Base-by-base conservation (phyloP, 2,797 vertebrate genomes). In the Tragelaphus oryx region DNA sequence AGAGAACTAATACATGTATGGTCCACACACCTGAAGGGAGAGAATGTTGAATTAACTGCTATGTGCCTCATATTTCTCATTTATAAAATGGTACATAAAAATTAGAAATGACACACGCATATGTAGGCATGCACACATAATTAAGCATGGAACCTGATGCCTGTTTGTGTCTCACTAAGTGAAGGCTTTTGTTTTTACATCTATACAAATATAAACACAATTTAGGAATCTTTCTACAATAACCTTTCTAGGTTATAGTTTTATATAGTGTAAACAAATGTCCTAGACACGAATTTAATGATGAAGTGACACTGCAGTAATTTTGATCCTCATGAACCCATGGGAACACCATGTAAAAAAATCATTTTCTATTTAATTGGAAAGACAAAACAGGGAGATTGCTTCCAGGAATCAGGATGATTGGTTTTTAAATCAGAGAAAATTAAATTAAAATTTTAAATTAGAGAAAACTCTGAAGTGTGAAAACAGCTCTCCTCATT, bases 401-500 rank as follows among this genome's bases (percentile, higher is more conserved):
- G 79, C 22, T 75, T 93, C 74, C 17, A 79, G 71, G 91, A 93
- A 87, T 10, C 18, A n/a, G 4, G 37, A 87, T 30, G 59, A 75
- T 1, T 83, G 81, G 22, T 48, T 94, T 93, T 86, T 54, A 59
- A 96, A 91, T 76, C 68, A 80, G 78, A 54, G 78, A 54, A 54
- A 80, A 80, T 37, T 78, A 78, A 75, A 78, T 52, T 54, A 54
- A 80, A 80, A 54, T 80, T 80, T 80, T 80, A 80, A 54, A 80
- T 80, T 54, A 80, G 62, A 91, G 87, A 92, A 84, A 85, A 65
- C 22, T 60, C n/a, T 37, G 9, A 95, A 91, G 62, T 96, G 76
- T 89, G 95, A 89, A 91, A 91, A 96, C 50, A 91, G 68, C 62
- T 87, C 48, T 75, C 48, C 80, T 91, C 71, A 83, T 96, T 92